Conservation (phyloP, 2,797 vertebrate species). For the Zalophus californianus region DNA sequence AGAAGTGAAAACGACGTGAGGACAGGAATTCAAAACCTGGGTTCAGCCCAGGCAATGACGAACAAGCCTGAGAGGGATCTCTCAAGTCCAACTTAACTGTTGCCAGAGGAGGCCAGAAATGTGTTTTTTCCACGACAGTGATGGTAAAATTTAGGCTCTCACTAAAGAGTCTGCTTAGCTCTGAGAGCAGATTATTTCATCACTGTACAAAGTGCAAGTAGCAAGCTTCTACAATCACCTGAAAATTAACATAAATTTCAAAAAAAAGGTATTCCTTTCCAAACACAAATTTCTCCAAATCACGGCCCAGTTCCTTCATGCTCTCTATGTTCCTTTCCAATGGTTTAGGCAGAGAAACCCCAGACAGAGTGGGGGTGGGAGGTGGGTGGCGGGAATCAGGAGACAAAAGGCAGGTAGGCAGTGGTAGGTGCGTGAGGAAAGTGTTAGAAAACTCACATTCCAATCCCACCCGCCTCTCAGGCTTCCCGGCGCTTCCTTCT, state of each 20-base stretch:
- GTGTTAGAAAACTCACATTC: background rate
- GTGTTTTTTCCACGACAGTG: background rate
- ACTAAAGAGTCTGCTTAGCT: background rate
- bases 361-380: background rate
- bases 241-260: background rate
- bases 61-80: background rate
- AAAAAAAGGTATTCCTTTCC: background rate
- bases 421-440: background rate
- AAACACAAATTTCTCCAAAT: background rate
- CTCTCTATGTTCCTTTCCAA: background rate
- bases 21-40: background rate
- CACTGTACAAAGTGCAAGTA: background rate
- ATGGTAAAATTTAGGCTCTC: background rate
- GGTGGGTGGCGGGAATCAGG: background rate
- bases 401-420: background rate
- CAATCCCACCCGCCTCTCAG: background rate
- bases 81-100: background rate
- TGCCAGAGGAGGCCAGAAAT: background rate
- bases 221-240: slow-evolving; percentile 7
- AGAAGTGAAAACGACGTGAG: background rate
- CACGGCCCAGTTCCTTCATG: background rate
- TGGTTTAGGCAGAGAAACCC: background rate
- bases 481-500: background rate
- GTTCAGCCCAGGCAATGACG: background rate
- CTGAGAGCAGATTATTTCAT: background rate